These are phyloP conservation scores for Nomada flava DNA, from an alignment of 2,888 invertebrate species.

Conservation along the genomic window DNA sequence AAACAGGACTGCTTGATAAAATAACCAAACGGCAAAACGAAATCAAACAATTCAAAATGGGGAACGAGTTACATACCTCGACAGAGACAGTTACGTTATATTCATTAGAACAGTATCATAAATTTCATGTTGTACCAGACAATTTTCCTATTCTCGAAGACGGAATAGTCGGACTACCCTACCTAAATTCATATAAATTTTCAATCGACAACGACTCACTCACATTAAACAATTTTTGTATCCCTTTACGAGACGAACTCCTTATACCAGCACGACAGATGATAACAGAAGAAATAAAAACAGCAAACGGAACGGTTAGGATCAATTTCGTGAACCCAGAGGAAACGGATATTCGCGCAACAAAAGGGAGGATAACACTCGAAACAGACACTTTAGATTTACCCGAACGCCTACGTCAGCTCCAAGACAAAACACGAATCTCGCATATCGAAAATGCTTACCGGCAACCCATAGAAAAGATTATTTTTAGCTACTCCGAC, in stretches of 20 bases:
- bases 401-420: background rate
- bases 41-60: no score
- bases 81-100: no score
- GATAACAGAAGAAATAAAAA: no score
- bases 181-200: no score
- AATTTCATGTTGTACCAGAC: background rate
- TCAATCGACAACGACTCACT: no score
- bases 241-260: no score
- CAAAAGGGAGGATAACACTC: background rate
- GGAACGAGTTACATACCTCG: no score
- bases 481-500: background rate
- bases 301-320: no score
- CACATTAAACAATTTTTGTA: no score
- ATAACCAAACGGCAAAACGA: background rate
- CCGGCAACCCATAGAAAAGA: background rate
- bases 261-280: no score
- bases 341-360: no score
- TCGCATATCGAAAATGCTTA: background rate
- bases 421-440: background rate
- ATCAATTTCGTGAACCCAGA: no score
- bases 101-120: background rate
- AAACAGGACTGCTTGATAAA: background rate
- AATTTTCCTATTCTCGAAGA: conserved; percentile 22
- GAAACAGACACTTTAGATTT: background rate
- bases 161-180: background rate